Evolutionary conservation across 2,113 vertebrate species (phyloP).

Genomic region (Dasyprocta punctata): DNA sequence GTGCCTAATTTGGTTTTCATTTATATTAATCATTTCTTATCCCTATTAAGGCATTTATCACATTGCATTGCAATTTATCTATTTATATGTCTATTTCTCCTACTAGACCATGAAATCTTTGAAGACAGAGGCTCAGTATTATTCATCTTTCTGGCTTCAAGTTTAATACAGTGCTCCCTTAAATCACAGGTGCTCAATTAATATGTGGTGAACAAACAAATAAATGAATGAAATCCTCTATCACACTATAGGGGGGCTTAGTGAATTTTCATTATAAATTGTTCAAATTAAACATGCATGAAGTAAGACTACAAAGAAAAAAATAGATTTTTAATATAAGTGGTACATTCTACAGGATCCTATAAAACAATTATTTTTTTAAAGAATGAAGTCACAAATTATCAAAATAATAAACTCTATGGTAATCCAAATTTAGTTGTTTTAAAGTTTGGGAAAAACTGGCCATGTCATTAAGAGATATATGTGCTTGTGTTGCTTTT

Average conservation of each 20-base stretch:
- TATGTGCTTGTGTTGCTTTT: background rate
- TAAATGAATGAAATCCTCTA: slow-evolving; percentile 33
- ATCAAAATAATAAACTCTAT: background rate
- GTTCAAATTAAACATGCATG: background rate
- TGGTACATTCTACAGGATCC: background rate
- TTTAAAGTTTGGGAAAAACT: background rate
- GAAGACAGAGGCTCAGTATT: slow-evolving; percentile 37
- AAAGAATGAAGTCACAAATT: background rate
- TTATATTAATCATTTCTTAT: slow-evolving; percentile 80
- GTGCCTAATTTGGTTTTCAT: slow-evolving; percentile 78
- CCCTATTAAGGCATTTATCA: slow-evolving; percentile 77
- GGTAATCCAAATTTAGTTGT: background rate
- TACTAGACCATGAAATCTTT: slow-evolving; percentile 68
- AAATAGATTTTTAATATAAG: background rate
- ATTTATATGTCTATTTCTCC: slow-evolving; percentile 71
- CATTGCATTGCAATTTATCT: slow-evolving; percentile 77
- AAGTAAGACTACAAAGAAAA: background rate
- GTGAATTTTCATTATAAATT: background rate
- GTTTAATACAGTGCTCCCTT: background rate
- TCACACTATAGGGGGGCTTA: slow-evolving; percentile 9
- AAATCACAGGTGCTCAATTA: slow-evolving; percentile 35
- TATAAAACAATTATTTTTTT: background rate
- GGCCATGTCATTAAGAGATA: background rate
- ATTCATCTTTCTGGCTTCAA: slow-evolving; percentile 42
- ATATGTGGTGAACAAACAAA: slow-evolving; percentile 60